Percentiles rank a stretch among this genome's conserved stretches.
Conservation (phyloP, 2,113 vertebrate genomes). For the Xenotilapia leptura region DNA sequence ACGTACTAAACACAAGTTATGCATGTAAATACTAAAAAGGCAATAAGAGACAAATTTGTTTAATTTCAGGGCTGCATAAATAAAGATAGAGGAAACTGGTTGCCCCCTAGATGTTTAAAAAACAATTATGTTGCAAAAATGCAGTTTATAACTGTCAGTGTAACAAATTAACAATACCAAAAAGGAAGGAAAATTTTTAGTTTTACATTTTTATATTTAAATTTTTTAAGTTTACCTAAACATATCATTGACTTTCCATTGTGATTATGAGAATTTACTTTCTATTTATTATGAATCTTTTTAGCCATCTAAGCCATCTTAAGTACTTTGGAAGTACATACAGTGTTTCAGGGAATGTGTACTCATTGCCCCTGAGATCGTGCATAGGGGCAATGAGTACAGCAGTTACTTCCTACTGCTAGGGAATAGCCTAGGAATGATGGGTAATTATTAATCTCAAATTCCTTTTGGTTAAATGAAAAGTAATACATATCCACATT, state of each 20-base stretch:
- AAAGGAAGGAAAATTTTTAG: background rate
- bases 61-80: background rate
- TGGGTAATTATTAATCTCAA: background rate
- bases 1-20: background rate
- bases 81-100: background rate
- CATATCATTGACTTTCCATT: background rate
- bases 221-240: background rate
- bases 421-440: background rate
- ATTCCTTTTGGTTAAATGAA: background rate
- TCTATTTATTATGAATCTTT: background rate
- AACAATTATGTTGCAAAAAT: background rate
- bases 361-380: background rate
- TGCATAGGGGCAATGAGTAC: background rate
- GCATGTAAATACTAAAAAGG: background rate
- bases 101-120: rapidly evolving
- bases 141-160: background rate
- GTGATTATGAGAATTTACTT: background rate
- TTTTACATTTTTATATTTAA: background rate
- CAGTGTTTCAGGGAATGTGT: background rate
- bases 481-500: background rate
- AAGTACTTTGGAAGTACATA: background rate
- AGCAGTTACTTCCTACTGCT: background rate
- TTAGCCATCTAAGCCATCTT: background rate
- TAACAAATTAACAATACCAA: background rate
- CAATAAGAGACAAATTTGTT: background rate